Percentiles rank a stretch among this genome's conserved stretches.
These are phyloP conservation scores for Trachelus troglodyta DNA, from an alignment of 2,888 invertebrate species.

Conservation along the genomic window DNA sequence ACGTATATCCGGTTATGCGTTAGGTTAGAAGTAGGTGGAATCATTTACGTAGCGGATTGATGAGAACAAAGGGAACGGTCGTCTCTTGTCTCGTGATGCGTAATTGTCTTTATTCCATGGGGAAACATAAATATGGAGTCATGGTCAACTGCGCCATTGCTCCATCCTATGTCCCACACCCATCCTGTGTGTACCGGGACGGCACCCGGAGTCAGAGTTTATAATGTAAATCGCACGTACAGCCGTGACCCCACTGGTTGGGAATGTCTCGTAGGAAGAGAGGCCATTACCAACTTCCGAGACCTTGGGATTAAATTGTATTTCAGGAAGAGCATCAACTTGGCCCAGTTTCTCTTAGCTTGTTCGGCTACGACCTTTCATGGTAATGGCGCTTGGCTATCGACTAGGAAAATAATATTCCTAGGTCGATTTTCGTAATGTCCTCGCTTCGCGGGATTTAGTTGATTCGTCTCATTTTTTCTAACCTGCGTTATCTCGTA, in stretches of 20 bases:
- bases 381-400: not conserved
- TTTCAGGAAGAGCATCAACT: not conserved
- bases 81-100: slow-evolving; percentile 25
- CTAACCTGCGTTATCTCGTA: too few species aligned
- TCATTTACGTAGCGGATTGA: not conserved
- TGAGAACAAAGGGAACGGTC: not conserved
- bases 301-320: not conserved
- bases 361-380: not conserved
- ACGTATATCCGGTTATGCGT: not conserved
- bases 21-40: not conserved
- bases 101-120: slow-evolving; percentile 49
- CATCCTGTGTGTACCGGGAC: slow-evolving; percentile 30
- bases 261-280: not conserved
- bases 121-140: slow-evolving; percentile 59
- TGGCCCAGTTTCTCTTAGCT: not conserved
- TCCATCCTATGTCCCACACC: slow-evolving; percentile 24
- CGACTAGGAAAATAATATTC: not conserved
- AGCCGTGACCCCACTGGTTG: not conserved
- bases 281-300: not conserved
- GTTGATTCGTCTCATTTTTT: not conserved
- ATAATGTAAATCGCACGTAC: not conserved
- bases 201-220: slow-evolving; percentile 14
- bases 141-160: slow-evolving; percentile 46
- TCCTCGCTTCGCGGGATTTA: not conserved
- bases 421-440: not conserved